These are phyloP conservation scores for Australoheros scitulus DNA, from an alignment of 2,113 vertebrate genomes.

Conservation along the genomic window DNA sequence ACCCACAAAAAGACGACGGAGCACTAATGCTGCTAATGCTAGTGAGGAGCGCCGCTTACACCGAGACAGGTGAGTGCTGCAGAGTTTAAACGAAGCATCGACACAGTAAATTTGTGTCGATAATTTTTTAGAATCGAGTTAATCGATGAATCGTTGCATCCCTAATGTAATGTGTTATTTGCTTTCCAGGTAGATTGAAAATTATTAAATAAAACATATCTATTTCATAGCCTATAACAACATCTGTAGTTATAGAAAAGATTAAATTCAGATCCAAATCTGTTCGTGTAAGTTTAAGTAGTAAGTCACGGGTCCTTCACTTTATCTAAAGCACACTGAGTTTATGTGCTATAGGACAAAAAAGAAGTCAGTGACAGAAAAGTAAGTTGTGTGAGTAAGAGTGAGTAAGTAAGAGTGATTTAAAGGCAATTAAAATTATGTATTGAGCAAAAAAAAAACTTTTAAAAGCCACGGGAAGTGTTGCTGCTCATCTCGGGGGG, in stretches of 20 bases:
- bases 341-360: not conserved
- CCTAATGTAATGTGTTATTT: not conserved
- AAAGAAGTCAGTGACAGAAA: not conserved
- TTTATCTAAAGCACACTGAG: not conserved
- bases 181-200: not conserved
- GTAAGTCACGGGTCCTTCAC: not conserved
- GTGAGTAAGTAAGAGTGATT: not conserved
- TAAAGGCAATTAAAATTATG: fast-evolving
- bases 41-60: too few relatives aligned
- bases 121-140: too few relatives aligned
- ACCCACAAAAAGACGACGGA: too few relatives aligned
- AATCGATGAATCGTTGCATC: too few relatives aligned
- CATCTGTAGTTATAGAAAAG: not conserved
- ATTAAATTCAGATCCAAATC: not conserved
- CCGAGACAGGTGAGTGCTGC: too few relatives aligned
- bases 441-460: not conserved
- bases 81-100: too few relatives aligned
- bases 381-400: too few relatives aligned
- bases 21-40: too few relatives aligned
- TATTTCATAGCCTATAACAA: not conserved
- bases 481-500: not conserved
- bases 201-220: not conserved
- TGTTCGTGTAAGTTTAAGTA: not conserved
- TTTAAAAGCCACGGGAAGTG: not conserved
- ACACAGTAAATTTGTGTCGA: too few relatives aligned